Evolutionary conservation across 2,888 invertebrate species (phyloP).

Genomic region (Drosophila rubida): DNA sequence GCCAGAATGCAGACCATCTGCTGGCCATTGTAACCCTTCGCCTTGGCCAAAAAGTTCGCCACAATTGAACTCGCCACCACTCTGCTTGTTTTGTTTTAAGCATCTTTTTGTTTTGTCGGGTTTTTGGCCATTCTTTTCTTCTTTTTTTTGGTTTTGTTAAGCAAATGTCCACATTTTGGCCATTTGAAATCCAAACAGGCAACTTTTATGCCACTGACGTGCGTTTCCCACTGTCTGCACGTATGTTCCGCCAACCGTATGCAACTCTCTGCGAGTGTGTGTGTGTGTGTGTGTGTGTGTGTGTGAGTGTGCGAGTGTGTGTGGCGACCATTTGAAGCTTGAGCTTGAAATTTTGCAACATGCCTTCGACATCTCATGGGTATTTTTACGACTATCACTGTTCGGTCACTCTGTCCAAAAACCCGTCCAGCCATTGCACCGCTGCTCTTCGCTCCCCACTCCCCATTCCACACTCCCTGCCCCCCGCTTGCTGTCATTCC

Average conservation of each 20-base stretch:
- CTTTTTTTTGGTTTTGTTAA: too few species aligned
- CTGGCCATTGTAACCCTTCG: conserved; percentile 15
- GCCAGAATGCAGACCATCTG: conserved; percentile 25
- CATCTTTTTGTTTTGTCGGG: too few species aligned
- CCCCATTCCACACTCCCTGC: background rate
- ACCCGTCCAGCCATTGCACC: conserved; percentile 19
- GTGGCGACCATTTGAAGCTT: conserved; percentile 69
- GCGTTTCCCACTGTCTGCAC: conserved; percentile 39
- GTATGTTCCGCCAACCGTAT: conserved; percentile 10
- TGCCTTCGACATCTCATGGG: conserved; percentile 79
- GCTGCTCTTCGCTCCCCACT: too few species aligned
- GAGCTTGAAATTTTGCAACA: conserved; percentile 79
- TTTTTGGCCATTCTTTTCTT: conserved; percentile 16
- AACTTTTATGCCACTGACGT: conserved; percentile 76
- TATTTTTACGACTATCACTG: conserved; percentile 77
- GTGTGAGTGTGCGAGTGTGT: conserved; percentile 49
- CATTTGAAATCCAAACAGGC: conserved; percentile 80
- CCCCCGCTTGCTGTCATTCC: conserved; percentile 1
- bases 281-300: conserved; percentile 20
- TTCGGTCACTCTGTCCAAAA: conserved; percentile 21
- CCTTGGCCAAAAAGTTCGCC: background rate
- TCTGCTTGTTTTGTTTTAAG: conserved; percentile 20
- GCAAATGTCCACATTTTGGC: conserved; percentile 78
- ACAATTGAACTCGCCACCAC: conserved; percentile 6
- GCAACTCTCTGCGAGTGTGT: conserved; percentile 8